phyloP scores from a whole-genome alignment of 2,113 vertebrate genomes.

The Microcebus jonahi region DNA sequence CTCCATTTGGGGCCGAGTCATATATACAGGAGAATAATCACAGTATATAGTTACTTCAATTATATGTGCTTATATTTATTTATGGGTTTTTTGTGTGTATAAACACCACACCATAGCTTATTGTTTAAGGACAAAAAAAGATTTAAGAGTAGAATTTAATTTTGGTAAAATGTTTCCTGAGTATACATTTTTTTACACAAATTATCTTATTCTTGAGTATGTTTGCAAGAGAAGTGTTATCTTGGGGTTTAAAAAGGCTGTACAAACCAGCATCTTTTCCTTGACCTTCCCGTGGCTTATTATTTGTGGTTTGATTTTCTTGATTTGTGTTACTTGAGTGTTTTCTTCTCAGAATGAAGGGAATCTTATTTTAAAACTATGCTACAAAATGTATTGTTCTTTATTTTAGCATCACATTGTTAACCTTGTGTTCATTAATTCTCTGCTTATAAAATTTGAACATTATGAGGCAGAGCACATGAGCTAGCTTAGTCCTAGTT shows the following conservation, averaged over 20 bases:
- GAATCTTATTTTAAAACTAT: conserved; percentile 40
- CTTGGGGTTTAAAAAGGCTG: background rate
- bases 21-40: background rate
- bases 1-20: background rate
- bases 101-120: background rate
- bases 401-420: background rate
- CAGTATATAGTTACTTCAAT: background rate
- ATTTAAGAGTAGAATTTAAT: background rate
- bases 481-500: background rate
- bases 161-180: conserved; percentile 5
- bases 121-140: conserved; percentile 14
- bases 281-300: background rate
- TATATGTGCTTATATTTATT: background rate
- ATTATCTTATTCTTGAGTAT: background rate
- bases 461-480: background rate
- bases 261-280: background rate
- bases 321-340: background rate
- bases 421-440: conserved; percentile 24
- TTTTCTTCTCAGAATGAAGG: conserved; percentile 50
- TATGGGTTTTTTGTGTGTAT: background rate
- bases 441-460: conserved; percentile 20
- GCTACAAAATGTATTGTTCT: background rate
- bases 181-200: background rate
- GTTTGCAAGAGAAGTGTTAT: background rate
- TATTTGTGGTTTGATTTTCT: background rate